phyloP scores from a whole-genome alignment of 1,140 invertebrate species.

The Hycleus phaleratus region DNA sequence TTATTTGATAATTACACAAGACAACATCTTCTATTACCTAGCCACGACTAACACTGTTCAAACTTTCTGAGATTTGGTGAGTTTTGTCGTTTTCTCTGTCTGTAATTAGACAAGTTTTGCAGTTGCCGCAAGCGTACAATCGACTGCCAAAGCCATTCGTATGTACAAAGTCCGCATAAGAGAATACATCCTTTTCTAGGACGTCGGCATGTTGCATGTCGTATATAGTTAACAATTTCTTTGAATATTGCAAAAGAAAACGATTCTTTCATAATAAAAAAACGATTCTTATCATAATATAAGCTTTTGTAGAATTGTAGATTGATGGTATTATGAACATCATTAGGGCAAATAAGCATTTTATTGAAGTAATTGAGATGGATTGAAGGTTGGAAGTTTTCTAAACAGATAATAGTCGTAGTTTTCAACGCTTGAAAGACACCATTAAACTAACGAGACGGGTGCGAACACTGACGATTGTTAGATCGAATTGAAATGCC shows the following conservation, averaged over 20 bases:
- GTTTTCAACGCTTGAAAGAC: conserved; percentile 9
- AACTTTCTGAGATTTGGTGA: conserved; percentile 25
- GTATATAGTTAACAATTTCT: too few relatives aligned
- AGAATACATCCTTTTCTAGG: too few relatives aligned
- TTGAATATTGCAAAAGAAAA: too few relatives aligned
- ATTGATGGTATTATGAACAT: too few relatives aligned
- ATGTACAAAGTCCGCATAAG: conserved; percentile 6
- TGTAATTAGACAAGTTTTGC: conserved; percentile 26
- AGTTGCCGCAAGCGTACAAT: conserved; percentile 20
- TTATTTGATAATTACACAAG: conserved; percentile 14
- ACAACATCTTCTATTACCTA: conserved; percentile 13
- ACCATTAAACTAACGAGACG: conserved; percentile 19
- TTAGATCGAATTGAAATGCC: conserved; percentile 18
- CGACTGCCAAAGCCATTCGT: conserved; percentile 18
- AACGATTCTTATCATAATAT: too few relatives aligned
- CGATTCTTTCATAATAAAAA: too few relatives aligned
- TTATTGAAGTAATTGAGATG: background rate
- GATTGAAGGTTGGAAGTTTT: background rate
- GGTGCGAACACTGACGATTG: conserved; percentile 14
- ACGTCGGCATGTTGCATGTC: too few relatives aligned
- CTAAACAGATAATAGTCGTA: conserved; percentile 13
- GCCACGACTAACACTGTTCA: conserved; percentile 12
- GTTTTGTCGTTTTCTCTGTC: conserved; percentile 24
- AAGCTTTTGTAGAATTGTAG: too few relatives aligned
- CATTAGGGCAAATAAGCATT: background rate